phyloP scores from a whole-genome alignment of 2,113 vertebrate genomes.

The Takifugu flavidus region DNA sequence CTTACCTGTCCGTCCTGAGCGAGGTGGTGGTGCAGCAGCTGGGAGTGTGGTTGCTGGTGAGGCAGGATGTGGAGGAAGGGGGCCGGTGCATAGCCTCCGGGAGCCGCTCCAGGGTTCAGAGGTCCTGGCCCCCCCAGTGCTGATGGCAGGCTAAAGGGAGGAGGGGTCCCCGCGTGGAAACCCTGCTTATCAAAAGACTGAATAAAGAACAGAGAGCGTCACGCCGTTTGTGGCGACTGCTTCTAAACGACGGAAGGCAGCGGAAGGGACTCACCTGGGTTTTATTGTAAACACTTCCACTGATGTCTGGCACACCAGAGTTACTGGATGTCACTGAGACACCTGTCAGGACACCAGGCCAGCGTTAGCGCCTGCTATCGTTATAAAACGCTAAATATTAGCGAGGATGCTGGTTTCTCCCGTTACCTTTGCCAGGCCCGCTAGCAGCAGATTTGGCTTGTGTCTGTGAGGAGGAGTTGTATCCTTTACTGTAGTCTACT shows the following conservation, averaged over 20 bases:
- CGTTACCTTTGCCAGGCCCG: slow-evolving; percentile 91
- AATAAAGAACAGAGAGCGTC: background rate
- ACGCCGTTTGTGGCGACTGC: background rate
- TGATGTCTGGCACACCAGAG: slow-evolving; percentile 97
- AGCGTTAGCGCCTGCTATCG: background rate
- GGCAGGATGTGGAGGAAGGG: slow-evolving; percentile 97
- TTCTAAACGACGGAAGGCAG: background rate
- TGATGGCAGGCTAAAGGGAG: slow-evolving; percentile 95
- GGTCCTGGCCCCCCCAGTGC: slow-evolving; percentile 91
- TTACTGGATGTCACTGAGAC: slow-evolving; percentile 98
- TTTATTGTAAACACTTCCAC: slow-evolving; percentile 99
- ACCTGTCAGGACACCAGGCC: slow-evolving; percentile 69
- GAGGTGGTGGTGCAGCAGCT: slow-evolving; percentile 96
- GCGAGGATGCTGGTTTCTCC: background rate
- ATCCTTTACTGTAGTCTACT: slow-evolving; percentile 93
- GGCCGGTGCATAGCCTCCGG: slow-evolving; percentile 90
- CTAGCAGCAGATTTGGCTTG: slow-evolving; percentile 89
- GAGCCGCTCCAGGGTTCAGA: slow-evolving; percentile 90
- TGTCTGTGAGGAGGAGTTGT: slow-evolving; percentile 89
- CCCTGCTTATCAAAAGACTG: slow-evolving; percentile 89
- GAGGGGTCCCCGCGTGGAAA: slow-evolving; percentile 89
- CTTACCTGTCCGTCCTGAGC: slow-evolving; percentile 96
- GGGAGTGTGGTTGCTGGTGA: slow-evolving; percentile 96
- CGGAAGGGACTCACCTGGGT: slow-evolving; percentile 83
- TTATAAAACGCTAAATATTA: background rate